These are phyloP conservation scores for Ceratothoa steindachneri DNA, from an alignment of 2,888 invertebrate species.

Conservation along the genomic window DNA sequence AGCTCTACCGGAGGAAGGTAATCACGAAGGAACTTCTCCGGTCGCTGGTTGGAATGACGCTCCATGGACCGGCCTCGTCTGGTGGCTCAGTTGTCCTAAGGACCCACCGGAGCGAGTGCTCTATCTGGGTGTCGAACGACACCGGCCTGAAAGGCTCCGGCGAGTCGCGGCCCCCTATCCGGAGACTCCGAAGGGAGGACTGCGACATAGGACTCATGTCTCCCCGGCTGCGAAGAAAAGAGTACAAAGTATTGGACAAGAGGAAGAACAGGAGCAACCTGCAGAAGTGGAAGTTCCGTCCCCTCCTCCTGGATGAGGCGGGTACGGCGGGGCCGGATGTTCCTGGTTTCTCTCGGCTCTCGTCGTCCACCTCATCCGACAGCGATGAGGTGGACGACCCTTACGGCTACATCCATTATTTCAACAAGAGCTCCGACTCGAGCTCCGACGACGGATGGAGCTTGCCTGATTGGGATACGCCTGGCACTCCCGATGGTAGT, in stretches of 20 bases:
- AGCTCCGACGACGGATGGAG: no score
- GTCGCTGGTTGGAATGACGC: slow-evolving; percentile 23
- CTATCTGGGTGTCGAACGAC: not conserved
- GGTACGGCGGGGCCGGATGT: not conserved
- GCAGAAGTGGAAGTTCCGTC: not conserved
- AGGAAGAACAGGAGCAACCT: not conserved
- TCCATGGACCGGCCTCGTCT: slow-evolving; percentile 15
- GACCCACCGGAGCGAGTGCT: not conserved
- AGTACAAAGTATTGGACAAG: not conserved
- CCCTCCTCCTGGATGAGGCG: not conserved
- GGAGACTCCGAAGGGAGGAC: not conserved
- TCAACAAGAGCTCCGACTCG: not conserved
- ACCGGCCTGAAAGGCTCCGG: not conserved
- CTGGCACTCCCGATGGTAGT: no score
- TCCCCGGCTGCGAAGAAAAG: not conserved
- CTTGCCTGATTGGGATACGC: no score
- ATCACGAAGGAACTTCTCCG: slow-evolving; percentile 34
- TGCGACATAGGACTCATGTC: not conserved
- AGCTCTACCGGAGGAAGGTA: slow-evolving; percentile 30
- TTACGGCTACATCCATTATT: not conserved
- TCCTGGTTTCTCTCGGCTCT: no score
- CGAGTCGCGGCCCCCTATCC: not conserved
- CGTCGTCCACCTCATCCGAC: not conserved
- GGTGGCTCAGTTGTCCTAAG: not conserved
- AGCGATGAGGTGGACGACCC: not conserved